These are phyloP conservation scores for Falco columbarius DNA, from an alignment of 2,797 vertebrate species.

Conservation along the genomic window DNA sequence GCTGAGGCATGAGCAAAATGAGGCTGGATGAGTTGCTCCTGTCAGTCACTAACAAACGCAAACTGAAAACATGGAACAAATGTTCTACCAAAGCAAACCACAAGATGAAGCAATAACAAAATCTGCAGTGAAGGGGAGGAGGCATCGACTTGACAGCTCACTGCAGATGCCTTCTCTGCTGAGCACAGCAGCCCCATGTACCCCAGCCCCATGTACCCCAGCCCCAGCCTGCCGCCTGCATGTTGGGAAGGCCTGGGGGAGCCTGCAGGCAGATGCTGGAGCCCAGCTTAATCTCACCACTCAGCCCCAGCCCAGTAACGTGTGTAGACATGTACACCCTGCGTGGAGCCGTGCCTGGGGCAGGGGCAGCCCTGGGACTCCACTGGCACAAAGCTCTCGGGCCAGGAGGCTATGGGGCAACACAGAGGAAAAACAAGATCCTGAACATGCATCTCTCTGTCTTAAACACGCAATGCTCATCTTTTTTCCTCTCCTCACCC, in stretches of 20 bases:
- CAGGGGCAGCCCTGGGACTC: background rate
- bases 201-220: background rate
- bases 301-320: background rate
- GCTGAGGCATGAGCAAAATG: background rate
- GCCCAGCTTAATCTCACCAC: background rate
- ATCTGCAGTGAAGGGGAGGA: background rate
- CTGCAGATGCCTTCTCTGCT: background rate
- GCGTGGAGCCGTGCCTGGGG: background rate
- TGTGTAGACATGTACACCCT: background rate
- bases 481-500: background rate
- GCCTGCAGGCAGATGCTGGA: background rate
- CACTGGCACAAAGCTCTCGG: background rate
- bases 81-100: background rate
- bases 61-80: background rate
- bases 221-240: fast-evolving
- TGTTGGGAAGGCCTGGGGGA: background rate
- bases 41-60: background rate
- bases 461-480: background rate
- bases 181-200: fast-evolving
- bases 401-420: background rate
- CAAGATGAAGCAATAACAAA: background rate
- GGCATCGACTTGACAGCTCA: background rate
- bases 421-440: background rate
- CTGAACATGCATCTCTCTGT: background rate
- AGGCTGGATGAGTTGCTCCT: background rate